Evolutionary conservation across 2,888 invertebrate species (phyloP), one percentile per base, ranked within the genome.

Genomic region (Strigamia transsilvanica): DNA sequence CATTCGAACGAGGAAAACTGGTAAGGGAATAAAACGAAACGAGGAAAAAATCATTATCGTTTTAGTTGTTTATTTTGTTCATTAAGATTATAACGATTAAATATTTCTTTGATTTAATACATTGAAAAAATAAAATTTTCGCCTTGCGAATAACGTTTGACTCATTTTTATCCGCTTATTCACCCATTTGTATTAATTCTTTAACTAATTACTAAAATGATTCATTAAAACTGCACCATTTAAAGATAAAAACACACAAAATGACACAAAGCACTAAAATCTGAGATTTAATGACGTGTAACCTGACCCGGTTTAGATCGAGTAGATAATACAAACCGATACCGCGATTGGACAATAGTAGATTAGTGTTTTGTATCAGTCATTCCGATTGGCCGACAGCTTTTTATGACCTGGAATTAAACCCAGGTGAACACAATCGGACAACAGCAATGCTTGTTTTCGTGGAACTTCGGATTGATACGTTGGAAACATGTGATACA

Each of bases 131-230:
- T 23, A 66, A 27, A 27, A 27, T 66, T 66, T 66, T 27, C 66
- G 27, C 66, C 23, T 66, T 66, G 66, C 66, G 27, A 66, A 66
- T 66, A 66, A 66, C 66, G 66, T 66, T 66, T 66, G 66, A 66
- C 66, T 66, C 66, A 61, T 61, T 61, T 61, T 61, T 61, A 21
- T 66, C 32, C 10, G 66, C 66, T 66, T 66, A 66, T 13, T 66
- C 66, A 66, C 66, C 32, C 27, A 32, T 66, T 23, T 34, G 7
- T 34, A 34, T 34, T 34, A 34, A 34, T 34, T 51, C 7, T 3
- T 51, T 27, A 66, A n/a, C 66, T 66, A 66, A 66, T 66, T 27
- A 23, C 27, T 15, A 66, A 9, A 7, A 13, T 12, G 27, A 23
- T 27, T 66, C 66, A 66, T 66, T 66, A 66, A 23, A 27, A 66